Evolutionary conservation across 2,113 vertebrate species (phyloP).

Genomic region (Octodon degus): DNA sequence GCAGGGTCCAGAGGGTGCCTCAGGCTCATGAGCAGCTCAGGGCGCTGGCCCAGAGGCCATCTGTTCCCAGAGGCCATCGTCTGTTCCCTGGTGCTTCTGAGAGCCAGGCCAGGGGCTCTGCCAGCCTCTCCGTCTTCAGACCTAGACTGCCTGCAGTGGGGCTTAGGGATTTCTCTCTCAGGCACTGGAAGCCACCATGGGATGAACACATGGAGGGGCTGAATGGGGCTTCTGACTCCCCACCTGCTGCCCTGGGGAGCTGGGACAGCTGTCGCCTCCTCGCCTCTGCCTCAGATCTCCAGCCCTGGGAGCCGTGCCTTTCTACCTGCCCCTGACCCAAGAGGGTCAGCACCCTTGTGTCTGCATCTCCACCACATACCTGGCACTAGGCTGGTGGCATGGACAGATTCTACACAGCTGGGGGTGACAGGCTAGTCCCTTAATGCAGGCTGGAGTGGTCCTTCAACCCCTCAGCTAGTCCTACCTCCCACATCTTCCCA

Average conservation of each 20-base stretch:
- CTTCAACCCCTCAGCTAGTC: not conserved
- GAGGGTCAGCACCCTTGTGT: rapidly evolving
- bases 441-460: rapidly evolving
- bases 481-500: not conserved
- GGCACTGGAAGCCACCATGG: not conserved
- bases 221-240: rapidly evolving
- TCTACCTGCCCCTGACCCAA: not conserved
- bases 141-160: not conserved
- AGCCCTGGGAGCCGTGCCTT: rapidly evolving
- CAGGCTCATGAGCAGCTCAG: not conserved
- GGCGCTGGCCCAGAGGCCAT: not conserved
- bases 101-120: not conserved
- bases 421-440: not conserved
- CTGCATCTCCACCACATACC: not conserved
- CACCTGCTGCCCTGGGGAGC: not conserved
- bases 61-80: not conserved
- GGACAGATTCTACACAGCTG: not conserved
- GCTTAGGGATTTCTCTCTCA: not conserved
- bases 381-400: not conserved
- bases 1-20: not conserved
- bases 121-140: not conserved
- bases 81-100: slow-evolving; percentile 10
- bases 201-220: no score
- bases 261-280: not conserved
- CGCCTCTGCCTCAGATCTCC: not conserved